These are phyloP conservation scores for Argyrosomus japonicus DNA, from an alignment of 2,113 vertebrate species.

Conservation along the genomic window DNA sequence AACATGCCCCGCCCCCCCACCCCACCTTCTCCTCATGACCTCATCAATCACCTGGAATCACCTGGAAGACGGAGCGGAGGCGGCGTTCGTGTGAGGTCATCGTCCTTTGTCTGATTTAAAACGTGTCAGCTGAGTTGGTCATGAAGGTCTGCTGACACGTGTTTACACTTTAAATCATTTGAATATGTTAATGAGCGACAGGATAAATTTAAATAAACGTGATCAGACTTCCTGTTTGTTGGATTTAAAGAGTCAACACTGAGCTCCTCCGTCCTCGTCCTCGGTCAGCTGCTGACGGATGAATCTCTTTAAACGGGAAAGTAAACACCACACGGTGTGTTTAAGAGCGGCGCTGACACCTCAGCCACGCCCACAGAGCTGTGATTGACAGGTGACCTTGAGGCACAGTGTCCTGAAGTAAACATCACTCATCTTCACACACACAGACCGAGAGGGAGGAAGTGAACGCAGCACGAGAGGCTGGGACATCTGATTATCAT, in stretches of 20 bases:
- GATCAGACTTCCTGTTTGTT: neutral
- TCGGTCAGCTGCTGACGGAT: constrained; percentile 48
- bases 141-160: neutral
- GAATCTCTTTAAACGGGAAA: constrained; percentile 37
- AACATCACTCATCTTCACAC: constrained; percentile 7
- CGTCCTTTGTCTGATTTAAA: neutral
- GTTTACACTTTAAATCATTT: no score
- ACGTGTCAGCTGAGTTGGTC: neutral
- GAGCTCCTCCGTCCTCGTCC: constrained; percentile 2
- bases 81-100: neutral
- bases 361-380: neutral
- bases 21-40: neutral
- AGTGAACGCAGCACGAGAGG: neutral
- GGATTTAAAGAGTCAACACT: constrained; percentile 43
- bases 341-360: neutral
- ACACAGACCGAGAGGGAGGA: neutral
- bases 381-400: constrained; percentile 17
- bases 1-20: constrained; percentile 14
- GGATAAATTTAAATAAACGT: no score
- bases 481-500: neutral
- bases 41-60: constrained; percentile 19
- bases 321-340: constrained; percentile 39
- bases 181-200: no score
- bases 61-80: neutral
- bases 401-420: constrained; percentile 1